Evolutionary conservation across 2,888 invertebrate genomes (phyloP), one percentile per base, ranked within the genome.

Genomic region (Fragum sueziense): DNA sequence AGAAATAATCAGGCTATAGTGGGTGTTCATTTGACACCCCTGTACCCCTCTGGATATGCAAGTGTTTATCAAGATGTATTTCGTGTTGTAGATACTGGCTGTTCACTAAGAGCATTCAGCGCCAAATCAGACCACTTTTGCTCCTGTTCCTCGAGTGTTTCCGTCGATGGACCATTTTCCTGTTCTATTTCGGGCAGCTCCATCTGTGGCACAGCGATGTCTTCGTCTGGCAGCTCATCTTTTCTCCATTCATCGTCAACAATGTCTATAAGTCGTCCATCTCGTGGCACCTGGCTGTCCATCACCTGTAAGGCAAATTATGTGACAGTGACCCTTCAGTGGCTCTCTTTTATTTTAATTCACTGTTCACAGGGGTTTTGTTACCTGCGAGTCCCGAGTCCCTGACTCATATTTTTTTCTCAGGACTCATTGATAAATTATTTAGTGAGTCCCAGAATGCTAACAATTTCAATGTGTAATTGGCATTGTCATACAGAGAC

Each of bases 141-240:
- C 90, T 97, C 97, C 91, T 96, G 97, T 93, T 98, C 98, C 91
- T 96, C 96, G 9, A 98, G 94, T 0, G 97, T 97, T 91, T 98
- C 95, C 91, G 97, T 97, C 3, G 92, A 91, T 54, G 93, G 93
- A 22, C 97, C 96, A 94, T 98, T 98, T 29, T 97, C 97, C 87
- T 96, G 97, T 93, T 98, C 98, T 1, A 97, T 97, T 94, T 98
- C 98, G 0, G 98, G 97, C 69, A 98, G 94, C 94, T 98, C 98
- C 90, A 96, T 95, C 69, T 96, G 93, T 1, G 98, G 98, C 7
- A 98, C 97, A 7, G 91, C 91, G 20, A 97, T 97, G 91, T 97
- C 97, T 93, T 98, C 97, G 88, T 90, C 89, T 1, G 94, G 94
- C 31, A 94, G 85, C 65, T 91, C 91, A 91, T 98, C 98, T 77